phyloP scores from a whole-genome alignment of 2,797 vertebrate species.

The Channa striata region DNA sequence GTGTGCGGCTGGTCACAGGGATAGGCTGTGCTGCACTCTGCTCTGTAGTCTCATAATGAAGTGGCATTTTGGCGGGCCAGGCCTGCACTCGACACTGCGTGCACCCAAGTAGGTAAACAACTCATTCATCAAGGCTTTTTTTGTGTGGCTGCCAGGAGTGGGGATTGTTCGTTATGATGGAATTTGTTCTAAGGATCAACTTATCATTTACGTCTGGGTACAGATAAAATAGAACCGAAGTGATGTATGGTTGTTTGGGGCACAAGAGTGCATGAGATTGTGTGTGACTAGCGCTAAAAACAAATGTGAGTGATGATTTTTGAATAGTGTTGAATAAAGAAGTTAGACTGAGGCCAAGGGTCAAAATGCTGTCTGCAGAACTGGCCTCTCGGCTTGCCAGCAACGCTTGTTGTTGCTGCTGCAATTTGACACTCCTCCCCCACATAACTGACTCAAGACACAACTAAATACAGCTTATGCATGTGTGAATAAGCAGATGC shows the following conservation, averaged over 20 bases:
- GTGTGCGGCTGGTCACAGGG: conserved; percentile 44
- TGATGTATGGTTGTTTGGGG: conserved; percentile 62
- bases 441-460: conserved; percentile 37
- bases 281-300: conserved; percentile 28
- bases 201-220: conserved; percentile 70
- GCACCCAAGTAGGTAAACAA: conserved; percentile 75
- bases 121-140: conserved; percentile 74
- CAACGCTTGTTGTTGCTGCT: conserved; percentile 46
- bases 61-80: conserved; percentile 73
- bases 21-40: conserved; percentile 51
- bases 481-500: conserved; percentile 26
- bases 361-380: conserved; percentile 48
- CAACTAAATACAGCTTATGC: conserved; percentile 50
- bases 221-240: conserved; percentile 63
- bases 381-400: conserved; percentile 34
- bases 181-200: conserved; percentile 77
- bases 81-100: conserved; percentile 57
- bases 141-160: conserved; percentile 71
- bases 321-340: conserved; percentile 47
- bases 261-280: conserved; percentile 47
- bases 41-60: conserved; percentile 73
- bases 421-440: conserved; percentile 56
- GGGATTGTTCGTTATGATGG: conserved; percentile 76
- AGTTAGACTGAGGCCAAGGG: conserved; percentile 41
- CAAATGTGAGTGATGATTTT: conserved; percentile 53